Conservation (phyloP, 1,140 invertebrate species). For the Ceratitis capitata region DNA sequence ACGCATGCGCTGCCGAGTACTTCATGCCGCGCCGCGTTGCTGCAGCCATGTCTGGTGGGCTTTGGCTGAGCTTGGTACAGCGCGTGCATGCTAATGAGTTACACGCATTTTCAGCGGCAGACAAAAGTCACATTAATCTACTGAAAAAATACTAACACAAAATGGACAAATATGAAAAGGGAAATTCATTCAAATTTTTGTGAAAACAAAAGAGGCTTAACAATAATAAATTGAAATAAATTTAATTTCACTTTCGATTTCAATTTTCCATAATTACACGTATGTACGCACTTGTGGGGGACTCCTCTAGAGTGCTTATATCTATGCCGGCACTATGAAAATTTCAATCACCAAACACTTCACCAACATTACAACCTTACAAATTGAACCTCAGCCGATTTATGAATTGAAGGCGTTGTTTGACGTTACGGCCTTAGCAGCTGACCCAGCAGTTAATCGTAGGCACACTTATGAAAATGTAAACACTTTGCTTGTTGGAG, state of each 20-base stretch:
- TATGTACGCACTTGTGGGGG: not conserved
- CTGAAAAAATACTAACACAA: not conserved
- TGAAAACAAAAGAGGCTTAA: not conserved
- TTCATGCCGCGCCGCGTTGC: not conserved
- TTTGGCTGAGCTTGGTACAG: not conserved
- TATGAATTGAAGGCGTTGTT: not conserved
- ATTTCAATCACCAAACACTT: not conserved
- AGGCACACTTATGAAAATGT: too few species aligned
- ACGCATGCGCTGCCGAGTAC: not conserved
- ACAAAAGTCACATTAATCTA: not conserved
- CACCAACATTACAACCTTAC: not conserved
- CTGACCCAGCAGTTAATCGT: not conserved
- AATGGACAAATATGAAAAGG: not conserved
- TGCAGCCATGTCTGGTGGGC: not conserved
- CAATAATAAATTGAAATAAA: not conserved
- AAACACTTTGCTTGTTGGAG: too few species aligned
- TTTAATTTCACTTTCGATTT: conserved; percentile 32
- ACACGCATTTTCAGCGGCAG: not conserved
- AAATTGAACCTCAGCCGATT: not conserved
- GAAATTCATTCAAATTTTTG: not conserved
- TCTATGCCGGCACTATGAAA: not conserved
- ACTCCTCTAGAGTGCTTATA: not conserved
- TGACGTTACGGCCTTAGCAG: not conserved
- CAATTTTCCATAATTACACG: conserved; percentile 16
- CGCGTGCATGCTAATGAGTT: conserved; percentile 6